phyloP scores from a whole-genome alignment of 2,888 invertebrate genomes.

The Ceramica pisi region DNA sequence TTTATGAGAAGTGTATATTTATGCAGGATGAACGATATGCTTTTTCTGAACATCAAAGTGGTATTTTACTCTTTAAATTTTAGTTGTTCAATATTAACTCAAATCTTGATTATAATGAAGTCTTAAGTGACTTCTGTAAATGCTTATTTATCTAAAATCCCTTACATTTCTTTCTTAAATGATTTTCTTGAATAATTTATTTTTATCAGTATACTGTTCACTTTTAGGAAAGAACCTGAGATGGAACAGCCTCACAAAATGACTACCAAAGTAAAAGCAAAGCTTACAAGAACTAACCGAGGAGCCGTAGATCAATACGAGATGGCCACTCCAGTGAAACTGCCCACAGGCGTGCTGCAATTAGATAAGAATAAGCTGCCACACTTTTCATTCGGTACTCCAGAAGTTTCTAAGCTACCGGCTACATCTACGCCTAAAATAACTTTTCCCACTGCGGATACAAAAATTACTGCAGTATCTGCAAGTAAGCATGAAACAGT shows the following conservation, averaged over 20 bases:
- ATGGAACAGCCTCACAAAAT: conserved; percentile 67
- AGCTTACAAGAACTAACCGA: conserved; percentile 72
- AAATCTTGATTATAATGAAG: neutral
- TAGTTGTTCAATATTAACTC: neutral
- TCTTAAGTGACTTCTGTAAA: neutral
- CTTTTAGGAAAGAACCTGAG: conserved; percentile 68
- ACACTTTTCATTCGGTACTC: conserved; percentile 74
- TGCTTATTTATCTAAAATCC: neutral
- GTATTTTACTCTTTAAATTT: neutral
- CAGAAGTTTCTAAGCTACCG: conserved; percentile 33
- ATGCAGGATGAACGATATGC: neutral
- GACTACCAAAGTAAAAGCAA: conserved; percentile 79
- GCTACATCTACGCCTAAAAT: conserved; percentile 57
- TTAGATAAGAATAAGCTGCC: conserved; percentile 82
- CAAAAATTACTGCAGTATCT: conserved; percentile 32
- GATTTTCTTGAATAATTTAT: neutral
- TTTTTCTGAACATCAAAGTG: too few species aligned
- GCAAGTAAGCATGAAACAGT: conserved; percentile 66
- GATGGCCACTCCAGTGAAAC: conserved; percentile 68
- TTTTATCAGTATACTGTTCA: conserved; percentile 29
- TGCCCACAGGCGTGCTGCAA: conserved; percentile 77
- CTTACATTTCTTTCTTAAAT: neutral
- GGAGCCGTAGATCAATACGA: conserved; percentile 64
- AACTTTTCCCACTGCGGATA: conserved; percentile 23
- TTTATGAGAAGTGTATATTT: neutral